These are phyloP conservation scores for Drosophila kepulauana DNA, from an alignment of 1,140 invertebrate genomes.

Conservation along the genomic window DNA sequence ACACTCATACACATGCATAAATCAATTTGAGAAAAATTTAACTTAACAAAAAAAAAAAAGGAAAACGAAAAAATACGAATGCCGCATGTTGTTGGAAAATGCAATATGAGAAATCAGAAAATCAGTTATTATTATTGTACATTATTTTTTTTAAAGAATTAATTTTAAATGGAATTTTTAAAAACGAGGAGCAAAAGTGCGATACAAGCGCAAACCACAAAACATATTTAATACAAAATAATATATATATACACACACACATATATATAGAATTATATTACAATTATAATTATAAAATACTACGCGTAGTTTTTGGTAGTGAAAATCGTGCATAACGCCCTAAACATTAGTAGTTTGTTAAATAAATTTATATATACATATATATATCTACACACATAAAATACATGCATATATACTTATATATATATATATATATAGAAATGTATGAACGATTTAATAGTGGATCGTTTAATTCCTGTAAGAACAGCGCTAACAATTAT, in stretches of 20 bases:
- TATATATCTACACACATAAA: conserved; percentile 34
- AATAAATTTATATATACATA: conserved; percentile 76
- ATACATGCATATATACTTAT: conserved; percentile 51
- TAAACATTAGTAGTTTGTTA: conserved; percentile 80
- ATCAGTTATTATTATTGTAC: conserved; percentile 77
- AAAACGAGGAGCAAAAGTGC: conserved; percentile 66
- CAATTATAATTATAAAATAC: conserved; percentile 46
- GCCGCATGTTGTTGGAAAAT: conserved; percentile 16
- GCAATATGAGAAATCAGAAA: conserved; percentile 29
- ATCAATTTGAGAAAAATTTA: conserved; percentile 39
- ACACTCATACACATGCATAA: conserved; percentile 32
- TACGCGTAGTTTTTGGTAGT: conserved; percentile 80
- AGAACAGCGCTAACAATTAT: conserved; percentile 73
- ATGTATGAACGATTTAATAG: conserved; percentile 26
- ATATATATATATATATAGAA: conserved; percentile 47
- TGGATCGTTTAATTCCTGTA: conserved; percentile 44
- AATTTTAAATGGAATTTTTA: conserved; percentile 76
- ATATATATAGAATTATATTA: conserved; percentile 50
- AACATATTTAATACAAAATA: conserved; percentile 53
- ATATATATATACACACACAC: conserved; percentile 58
- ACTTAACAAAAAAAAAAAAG: conserved; percentile 7
- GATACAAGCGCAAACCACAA: conserved; percentile 49
- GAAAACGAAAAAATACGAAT: not conserved
- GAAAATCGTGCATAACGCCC: conserved; percentile 65
- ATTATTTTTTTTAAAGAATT: conserved; percentile 75